Base-by-base conservation (phyloP, 2,888 invertebrate genomes). In the Iselma pallidipennis region DNA sequence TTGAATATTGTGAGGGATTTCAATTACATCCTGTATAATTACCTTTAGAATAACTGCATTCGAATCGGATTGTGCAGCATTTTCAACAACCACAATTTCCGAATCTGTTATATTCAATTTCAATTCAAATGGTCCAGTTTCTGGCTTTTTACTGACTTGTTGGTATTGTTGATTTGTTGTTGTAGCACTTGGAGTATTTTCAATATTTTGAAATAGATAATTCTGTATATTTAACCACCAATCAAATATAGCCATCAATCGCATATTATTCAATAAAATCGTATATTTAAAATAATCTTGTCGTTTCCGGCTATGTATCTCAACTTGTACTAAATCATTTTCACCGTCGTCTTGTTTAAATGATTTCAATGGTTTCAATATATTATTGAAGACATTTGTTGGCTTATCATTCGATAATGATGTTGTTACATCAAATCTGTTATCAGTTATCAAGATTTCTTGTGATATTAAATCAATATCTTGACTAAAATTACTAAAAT, bases 61-160 rank as follows among this genome's bases (percentile, higher is more conserved):
- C 1, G 96, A 94, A 79, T 98, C 96, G 84, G 89, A 87, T 14
- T 91, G 86, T 0, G 94, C 89, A 0, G 93, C 89, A 78, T 97
- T 92, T 80, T 98, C 98, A 0, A 98, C 92, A 31, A 98, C 86
- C 29, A 98, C 95, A 59, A 98, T 84, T 82, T 99, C 97, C 3
- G 96, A 97, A 81, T 98, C 95, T 0, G 95, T 96, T 25, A 98
- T 89, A 81, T 97, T 98, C 57, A 98, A 84, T 79, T 95, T 95
- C 31, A 97, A 83, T 81, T 97, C 96, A 80, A 91, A 86, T 0
- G 65, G 66, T 42, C 63, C 49, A 6, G 68, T 65, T 14, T 71
- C 68, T n/a, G 54, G 66, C 75, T 68, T 78, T 9, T 57, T 64
- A 19, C n/a, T n/a, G n/a, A n/a, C n/a, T 52, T 37, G 48, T 49